Conservation (phyloP, 2,113 vertebrate species). For the Poecilia latipinna region DNA sequence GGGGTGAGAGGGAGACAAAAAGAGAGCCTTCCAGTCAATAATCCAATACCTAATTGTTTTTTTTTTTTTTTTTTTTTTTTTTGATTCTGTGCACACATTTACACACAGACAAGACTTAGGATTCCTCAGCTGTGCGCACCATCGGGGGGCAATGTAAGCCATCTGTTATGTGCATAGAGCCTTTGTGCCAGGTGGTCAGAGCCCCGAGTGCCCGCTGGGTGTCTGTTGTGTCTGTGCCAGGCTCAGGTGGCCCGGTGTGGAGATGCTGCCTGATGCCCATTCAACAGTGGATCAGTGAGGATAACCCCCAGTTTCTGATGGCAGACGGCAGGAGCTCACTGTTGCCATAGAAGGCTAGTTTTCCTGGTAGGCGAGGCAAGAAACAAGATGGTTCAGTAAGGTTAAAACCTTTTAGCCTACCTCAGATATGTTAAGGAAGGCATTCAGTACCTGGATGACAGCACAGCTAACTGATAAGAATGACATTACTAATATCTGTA, state of each 20-base stretch:
- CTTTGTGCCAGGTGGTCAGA: constrained; percentile 59
- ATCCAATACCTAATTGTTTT: constrained; percentile 51
- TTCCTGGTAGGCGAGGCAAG: background rate
- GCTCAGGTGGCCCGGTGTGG: constrained; percentile 51
- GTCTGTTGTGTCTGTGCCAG: constrained; percentile 57
- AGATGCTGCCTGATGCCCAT: constrained; percentile 24
- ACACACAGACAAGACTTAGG: constrained; percentile 30
- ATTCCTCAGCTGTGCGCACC: constrained; percentile 60
- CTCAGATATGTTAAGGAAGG: background rate
- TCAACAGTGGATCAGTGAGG: constrained; percentile 42
- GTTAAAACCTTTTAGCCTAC: background rate
- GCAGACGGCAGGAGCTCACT: background rate
- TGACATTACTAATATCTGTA: background rate
- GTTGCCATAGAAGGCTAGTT: background rate
- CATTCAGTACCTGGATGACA: background rate
- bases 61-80: constrained; percentile 37
- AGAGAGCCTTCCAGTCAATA: constrained; percentile 50
- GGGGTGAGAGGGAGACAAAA: constrained; percentile 29
- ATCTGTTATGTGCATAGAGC: constrained; percentile 60
- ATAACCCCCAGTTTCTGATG: background rate
- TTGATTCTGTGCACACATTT: constrained; percentile 25
- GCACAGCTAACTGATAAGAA: background rate
- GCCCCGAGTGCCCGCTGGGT: constrained; percentile 36
- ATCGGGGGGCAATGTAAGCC: constrained; percentile 40
- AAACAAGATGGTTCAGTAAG: background rate